Base-by-base conservation (phyloP, 2,113 vertebrate species). In the Sinosuthora webbiana region DNA sequence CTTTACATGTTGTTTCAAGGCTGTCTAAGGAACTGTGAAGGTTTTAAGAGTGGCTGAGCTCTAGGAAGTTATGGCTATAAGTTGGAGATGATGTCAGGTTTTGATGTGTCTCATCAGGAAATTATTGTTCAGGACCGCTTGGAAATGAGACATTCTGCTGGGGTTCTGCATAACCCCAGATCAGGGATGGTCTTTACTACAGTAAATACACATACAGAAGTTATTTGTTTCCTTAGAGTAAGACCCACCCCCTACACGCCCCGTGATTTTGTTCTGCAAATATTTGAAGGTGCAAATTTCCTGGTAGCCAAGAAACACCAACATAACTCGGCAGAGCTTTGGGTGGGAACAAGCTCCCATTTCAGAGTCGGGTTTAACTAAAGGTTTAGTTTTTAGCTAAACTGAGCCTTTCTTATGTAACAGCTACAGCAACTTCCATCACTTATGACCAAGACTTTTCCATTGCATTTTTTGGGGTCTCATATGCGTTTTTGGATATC, bases 251-350 rank as follows among this genome's bases (percentile, higher is more conserved):
- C 10, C 4, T 14, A 11, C 59, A 37, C 47, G 12, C 74, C 79
- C 37, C 0, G 0, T 53, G 65, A 77, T 88, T 90, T 80, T 9
- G 2, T 47, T 96, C 79, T 44, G 88, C 76, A 96, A 94, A 93
- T 93, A 94, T 95, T 94, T 90, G 55, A 55, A 3, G 6, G 31
- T 20, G 62, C 57, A 53, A 15, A 74, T 90, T 92, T 95, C 90
- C 94, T 83, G 86, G 79, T 92, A 85, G 87, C n/a, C 41, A 23
- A 70, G 90, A 60, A 81, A 83, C 45, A 24, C 23, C 50, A 47
- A 27, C 37, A 2, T 1, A 15, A 42, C 3, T 6, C 6, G 3
- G 42, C 52, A 33, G 53, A 85, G 45, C 5, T 0, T 15, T 50
- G 1, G 2, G 10, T 7, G 8, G 15, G 41, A 39, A 19, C 37